phyloP scores from a whole-genome alignment of 1,140 invertebrate species.

The Elysia chlorotica region DNA sequence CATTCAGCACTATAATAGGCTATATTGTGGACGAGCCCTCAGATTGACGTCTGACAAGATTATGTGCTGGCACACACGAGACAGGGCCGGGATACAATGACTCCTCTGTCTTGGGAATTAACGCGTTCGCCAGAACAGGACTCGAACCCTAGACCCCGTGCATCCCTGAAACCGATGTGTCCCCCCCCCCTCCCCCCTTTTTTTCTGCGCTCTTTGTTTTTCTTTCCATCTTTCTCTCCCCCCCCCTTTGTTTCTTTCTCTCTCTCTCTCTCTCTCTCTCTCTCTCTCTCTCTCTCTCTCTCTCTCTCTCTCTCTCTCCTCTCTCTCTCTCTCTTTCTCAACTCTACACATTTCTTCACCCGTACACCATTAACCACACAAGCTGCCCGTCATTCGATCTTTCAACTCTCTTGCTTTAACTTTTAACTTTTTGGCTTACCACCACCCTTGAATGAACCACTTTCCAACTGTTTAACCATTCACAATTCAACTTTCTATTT shows the following conservation, averaged over 20 bases:
- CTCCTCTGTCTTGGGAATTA: too few species aligned
- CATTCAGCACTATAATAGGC: too few species aligned
- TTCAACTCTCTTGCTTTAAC: not conserved
- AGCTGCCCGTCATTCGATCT: not conserved
- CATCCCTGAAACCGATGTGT: too few species aligned
- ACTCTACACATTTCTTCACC: not conserved
- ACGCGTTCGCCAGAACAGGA: too few species aligned
- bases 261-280: not conserved
- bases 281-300: not conserved
- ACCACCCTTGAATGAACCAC: not conserved
- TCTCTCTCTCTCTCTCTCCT: slow-evolving; percentile 2
- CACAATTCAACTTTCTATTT: not conserved
- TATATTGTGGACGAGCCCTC: too few species aligned
- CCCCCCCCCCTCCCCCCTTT: not conserved
- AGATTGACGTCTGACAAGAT: too few species aligned
- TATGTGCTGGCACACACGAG: too few species aligned
- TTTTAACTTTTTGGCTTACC: not conserved
- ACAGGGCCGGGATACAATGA: too few species aligned
- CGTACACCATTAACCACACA: not conserved
- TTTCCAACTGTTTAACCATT: not conserved
- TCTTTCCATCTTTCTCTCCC: too few species aligned
- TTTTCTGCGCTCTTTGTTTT: too few species aligned
- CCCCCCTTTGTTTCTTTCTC: too few species aligned
- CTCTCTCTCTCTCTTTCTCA: not conserved
- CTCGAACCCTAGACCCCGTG: too few species aligned